Evolutionary conservation across 1,140 invertebrate genomes (phyloP), one percentile per base, ranked within the genome.

Genomic region (Polypedilum vanderplanki): DNA sequence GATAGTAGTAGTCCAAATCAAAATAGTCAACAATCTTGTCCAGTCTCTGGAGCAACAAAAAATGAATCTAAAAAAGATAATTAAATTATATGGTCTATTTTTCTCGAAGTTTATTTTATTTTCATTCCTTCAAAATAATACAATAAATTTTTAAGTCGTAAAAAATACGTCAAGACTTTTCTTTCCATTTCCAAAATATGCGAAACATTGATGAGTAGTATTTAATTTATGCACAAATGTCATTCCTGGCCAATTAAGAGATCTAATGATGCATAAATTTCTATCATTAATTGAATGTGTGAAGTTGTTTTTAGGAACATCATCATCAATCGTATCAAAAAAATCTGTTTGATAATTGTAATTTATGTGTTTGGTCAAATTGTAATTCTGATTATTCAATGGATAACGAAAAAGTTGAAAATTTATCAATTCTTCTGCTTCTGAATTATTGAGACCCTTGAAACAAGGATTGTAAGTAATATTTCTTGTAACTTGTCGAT

Each of bases 281-380:
- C 87, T 86, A 18, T 84, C 84, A 17, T 85, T 81, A 77, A 67
- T 90, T 88, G 15, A 81, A 73, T 7, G 78, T 74, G 46, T 82
- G 81, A 1, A 79, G 77, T 74, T 77, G 7, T 77, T 75, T 3
- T 78, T 20, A 0, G 81, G 81, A 15, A 81, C 79, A 1, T 81
- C 77, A 33, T 78, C 76, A 73, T 90, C 89, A 15, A 91, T 86
- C 0, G 89, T 87, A 79, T 93, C 91, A 41, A 93, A 80, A 79
- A 93, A 93, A 81, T 93, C 91, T 75, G 90, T 84, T 5, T 90
- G 87, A 77, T 90, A 92, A 82, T 92, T 91, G 76, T 93, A 93
- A 81, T 93, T 90, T 65, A 84, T 83, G 75, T 89, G 85, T 1
- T 87, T 90, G 0, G 90, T 81, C 41, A 91, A 83, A 84, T 93